These are phyloP conservation scores for Heteromurus nitidus DNA, from an alignment of 2,888 invertebrate species.

Conservation along the genomic window DNA sequence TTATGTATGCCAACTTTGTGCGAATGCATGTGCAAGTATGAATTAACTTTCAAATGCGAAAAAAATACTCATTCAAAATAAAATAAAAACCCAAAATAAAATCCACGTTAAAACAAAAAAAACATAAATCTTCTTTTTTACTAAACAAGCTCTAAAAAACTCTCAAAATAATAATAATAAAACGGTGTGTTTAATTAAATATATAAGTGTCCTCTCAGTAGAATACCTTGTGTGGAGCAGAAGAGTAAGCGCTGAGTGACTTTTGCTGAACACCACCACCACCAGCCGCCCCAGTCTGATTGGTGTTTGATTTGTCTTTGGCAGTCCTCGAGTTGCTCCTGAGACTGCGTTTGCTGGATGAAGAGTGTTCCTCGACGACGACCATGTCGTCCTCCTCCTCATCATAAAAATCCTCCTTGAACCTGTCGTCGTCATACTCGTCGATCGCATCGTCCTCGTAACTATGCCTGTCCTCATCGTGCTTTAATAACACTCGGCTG, in stretches of 20 bases:
- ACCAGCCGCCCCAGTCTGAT: neutral
- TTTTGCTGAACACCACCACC: conserved; percentile 13
- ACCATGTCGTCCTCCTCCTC: conserved; percentile 51
- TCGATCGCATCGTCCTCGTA: conserved; percentile 26
- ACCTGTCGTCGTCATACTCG: conserved; percentile 43
- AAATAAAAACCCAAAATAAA: neutral
- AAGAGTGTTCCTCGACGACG: conserved; percentile 86
- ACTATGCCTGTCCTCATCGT: neutral
- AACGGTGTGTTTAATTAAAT: neutral
- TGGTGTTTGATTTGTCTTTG: conserved; percentile 52
- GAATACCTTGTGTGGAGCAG: conserved; percentile 91
- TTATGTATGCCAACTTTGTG: neutral
- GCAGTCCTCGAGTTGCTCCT: conserved; percentile 49
- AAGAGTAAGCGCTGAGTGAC: conserved; percentile 87
- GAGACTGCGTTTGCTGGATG: conserved; percentile 90
- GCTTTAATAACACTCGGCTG: neutral
- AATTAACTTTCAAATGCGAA: neutral
- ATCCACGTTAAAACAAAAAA: neutral
- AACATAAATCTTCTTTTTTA: neutral
- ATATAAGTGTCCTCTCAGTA: neutral
- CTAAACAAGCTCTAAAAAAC: neutral
- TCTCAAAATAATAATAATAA: conserved; percentile 13
- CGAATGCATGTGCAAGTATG: neutral
- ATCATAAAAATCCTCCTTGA: conserved; percentile 36
- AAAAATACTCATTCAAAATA: too few species aligned